These are phyloP conservation scores for Origma solitaria DNA, from an alignment of 2,113 vertebrate genomes.

Conservation along the genomic window DNA sequence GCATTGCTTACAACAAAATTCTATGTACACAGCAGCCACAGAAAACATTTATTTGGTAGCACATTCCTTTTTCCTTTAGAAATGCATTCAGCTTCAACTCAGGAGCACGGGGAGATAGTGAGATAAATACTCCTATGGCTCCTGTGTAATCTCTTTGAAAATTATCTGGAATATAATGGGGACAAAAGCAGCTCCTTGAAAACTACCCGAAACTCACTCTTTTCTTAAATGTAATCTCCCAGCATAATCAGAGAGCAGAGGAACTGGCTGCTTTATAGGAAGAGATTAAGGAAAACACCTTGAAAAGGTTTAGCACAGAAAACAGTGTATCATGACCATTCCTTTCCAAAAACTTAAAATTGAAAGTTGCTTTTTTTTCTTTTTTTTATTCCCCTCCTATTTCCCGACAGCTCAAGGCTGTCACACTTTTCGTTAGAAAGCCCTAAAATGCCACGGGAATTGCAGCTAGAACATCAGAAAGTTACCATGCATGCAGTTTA, in stretches of 20 bases:
- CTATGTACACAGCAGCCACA: slow-evolving; percentile 27
- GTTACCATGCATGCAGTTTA: not conserved
- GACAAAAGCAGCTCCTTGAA: slow-evolving; percentile 56
- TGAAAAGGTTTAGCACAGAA: not conserved
- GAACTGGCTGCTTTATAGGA: not conserved
- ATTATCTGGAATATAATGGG: slow-evolving; percentile 28
- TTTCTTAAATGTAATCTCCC: slow-evolving; percentile 8
- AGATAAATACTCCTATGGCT: slow-evolving; percentile 47
- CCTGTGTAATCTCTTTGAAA: slow-evolving; percentile 23
- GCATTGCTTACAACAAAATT: slow-evolving; percentile 35
- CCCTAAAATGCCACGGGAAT: not conserved
- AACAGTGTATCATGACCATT: not conserved
- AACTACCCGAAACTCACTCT: slow-evolving; percentile 30
- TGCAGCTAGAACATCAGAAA: slow-evolving; percentile 4
- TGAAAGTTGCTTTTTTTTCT: not conserved
- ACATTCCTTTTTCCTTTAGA: slow-evolving; percentile 28
- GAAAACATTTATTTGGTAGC: slow-evolving; percentile 48
- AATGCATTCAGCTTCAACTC: not conserved
- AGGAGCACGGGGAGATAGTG: not conserved
- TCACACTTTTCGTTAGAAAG: not conserved
- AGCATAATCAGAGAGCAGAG: not conserved
- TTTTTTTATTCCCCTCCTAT: not conserved
- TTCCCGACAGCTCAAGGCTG: not conserved
- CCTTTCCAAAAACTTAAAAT: slow-evolving; percentile 36
- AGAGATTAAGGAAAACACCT: slow-evolving; percentile 12